Evolutionary conservation across 2,113 vertebrate species (phyloP), one percentile per base, ranked within the genome.

Genomic region (Actenoides lindsayi): DNA sequence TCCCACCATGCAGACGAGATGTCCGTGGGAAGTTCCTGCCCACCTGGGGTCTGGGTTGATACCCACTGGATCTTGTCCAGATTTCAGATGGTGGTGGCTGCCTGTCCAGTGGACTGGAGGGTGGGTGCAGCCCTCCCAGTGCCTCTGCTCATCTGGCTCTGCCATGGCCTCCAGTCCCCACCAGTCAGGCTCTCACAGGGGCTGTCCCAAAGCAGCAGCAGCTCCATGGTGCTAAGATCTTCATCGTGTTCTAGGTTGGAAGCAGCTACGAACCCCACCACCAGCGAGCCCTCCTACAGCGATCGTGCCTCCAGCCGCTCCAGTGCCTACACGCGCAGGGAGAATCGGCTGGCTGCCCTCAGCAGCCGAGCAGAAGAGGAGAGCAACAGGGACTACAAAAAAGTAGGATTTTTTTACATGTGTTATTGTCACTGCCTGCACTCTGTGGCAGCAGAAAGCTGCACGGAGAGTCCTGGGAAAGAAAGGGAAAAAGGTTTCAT

Each of bases 321-420:
- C 77, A 98, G 98, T 84, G 98, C 99, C 8, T 99, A 99, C 92
- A 98, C 98, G 9, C 98, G 99, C 16, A 97, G 99, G 56, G 99
- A 99, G 96, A 98, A 98, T 70, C 98, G 99, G 31, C 97, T 99
- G 30, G 98, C 98, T 11, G 97, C 98, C 31, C 97, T 99, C 83
- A 98, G 98, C 92, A 98, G 98, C 96, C 98, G 97, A 10, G 95
- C 97, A 3, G 99, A 99, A 21, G 98, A 99, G 44, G 99, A 99
- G 79, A 87, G 94, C 30, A 96, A 96, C 96, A 99, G 98, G 95
- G 99, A 99, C 98, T 99, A 99, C 16, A 99, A 98, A 97, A 99
- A 98, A 97, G 99, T 99, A 97, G 89, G 96, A 24, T 1, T 57
- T 50, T 31, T 31, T 51, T 18, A 44, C 31, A 25, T 5, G 37